Evolutionary conservation across 2,113 vertebrate species (phyloP).

Genomic region (Colaptes auratus): DNA sequence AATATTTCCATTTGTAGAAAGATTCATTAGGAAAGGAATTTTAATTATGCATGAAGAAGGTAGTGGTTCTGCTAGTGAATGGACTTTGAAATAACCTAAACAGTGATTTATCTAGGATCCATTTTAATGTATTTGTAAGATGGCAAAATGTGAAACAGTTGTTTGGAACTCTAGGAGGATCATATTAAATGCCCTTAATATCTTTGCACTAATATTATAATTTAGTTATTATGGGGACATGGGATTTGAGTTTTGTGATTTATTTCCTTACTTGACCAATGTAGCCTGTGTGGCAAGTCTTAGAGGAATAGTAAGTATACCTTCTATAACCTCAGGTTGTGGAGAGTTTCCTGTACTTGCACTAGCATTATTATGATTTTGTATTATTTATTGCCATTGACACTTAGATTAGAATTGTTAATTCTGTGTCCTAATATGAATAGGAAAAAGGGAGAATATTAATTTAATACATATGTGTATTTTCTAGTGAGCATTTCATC

Average conservation of each 20-base stretch:
- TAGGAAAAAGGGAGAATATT: constrained; percentile 18
- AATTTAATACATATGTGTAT: constrained; percentile 25
- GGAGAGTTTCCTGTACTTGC: not conserved
- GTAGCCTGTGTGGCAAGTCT: not conserved
- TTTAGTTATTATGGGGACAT: not conserved
- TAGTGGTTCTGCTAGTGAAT: not conserved
- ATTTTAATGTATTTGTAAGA: not conserved
- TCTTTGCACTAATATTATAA: not conserved
- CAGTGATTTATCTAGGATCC: not conserved
- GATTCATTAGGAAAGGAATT: not conserved
- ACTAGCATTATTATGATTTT: not conserved
- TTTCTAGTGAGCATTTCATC: constrained; percentile 22
- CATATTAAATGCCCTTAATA: not conserved
- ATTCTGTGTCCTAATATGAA: not conserved
- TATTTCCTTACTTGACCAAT: not conserved
- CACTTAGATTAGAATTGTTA: not conserved
- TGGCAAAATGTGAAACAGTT: not conserved
- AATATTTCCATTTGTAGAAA: constrained; percentile 9
- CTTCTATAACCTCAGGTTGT: not conserved
- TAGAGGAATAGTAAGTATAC: not conserved
- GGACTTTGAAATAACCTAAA: not conserved
- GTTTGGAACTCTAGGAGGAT: not conserved
- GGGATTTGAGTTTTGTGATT: not conserved
- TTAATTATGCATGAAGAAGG: not conserved
- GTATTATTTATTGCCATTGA: not conserved